phyloP scores from a whole-genome alignment of 1,140 invertebrate species.

The Harpegnathos saltator region DNA sequence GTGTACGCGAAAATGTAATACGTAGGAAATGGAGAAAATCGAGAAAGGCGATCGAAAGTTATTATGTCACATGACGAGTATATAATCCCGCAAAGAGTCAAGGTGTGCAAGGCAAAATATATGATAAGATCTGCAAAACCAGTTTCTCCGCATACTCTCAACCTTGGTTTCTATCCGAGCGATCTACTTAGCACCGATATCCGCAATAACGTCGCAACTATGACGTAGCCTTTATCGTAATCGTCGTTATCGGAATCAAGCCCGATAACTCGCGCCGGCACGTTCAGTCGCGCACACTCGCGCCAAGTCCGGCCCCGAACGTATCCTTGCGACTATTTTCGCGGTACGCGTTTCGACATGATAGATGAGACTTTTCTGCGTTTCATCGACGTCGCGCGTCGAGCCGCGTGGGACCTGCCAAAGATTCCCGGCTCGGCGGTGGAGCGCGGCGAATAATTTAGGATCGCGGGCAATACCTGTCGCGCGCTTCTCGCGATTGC shows the following conservation, averaged over 20 bases:
- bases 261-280: constrained; percentile 58
- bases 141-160: background rate
- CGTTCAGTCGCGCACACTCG: constrained; percentile 42
- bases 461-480: constrained; percentile 73
- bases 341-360: constrained; percentile 81
- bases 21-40: too few relatives aligned
- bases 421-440: constrained; percentile 67
- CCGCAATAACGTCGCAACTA: constrained; percentile 6
- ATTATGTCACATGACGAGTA: too few relatives aligned
- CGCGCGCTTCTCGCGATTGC: constrained; percentile 3
- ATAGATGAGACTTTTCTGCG: constrained; percentile 82
- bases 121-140: too few relatives aligned
- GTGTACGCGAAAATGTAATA: background rate
- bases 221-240: constrained; percentile 4
- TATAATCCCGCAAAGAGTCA: too few relatives aligned
- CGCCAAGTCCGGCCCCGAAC: constrained; percentile 75
- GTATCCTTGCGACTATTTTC: constrained; percentile 84
- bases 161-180: background rate
- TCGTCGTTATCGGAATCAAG: constrained; percentile 37
- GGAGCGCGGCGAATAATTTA: constrained; percentile 76
- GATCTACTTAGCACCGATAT: background rate
- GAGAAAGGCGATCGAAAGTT: too few relatives aligned
- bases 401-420: constrained; percentile 72
- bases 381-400: constrained; percentile 78
- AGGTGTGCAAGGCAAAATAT: too few relatives aligned